These are phyloP conservation scores for Dynastes tityus DNA, from an alignment of 2,888 invertebrate species.

Conservation along the genomic window DNA sequence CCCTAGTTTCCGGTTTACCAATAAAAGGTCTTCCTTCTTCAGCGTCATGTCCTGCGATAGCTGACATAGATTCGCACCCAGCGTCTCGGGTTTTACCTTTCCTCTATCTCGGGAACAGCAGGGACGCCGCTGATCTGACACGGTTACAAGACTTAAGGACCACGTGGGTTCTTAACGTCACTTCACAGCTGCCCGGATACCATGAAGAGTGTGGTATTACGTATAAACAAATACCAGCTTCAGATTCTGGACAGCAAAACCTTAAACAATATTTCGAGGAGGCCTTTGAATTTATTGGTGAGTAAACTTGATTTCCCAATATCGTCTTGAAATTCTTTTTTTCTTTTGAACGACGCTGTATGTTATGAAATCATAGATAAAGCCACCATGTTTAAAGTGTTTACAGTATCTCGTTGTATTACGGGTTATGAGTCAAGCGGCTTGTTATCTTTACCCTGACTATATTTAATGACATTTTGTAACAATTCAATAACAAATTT, in stretches of 20 bases:
- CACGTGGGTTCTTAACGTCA: constrained; percentile 86
- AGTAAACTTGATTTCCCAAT: constrained; percentile 63
- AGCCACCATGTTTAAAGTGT: neutral
- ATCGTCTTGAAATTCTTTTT: neutral
- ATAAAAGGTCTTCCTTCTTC: constrained; percentile 65
- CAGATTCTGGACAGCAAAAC: constrained; percentile 89
- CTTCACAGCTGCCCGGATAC: constrained; percentile 82
- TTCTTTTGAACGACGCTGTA: neutral
- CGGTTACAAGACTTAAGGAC: constrained; percentile 79
- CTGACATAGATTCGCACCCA: constrained; percentile 83
- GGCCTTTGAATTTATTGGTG: constrained; percentile 89
- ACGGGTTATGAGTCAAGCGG: constrained; percentile 27
- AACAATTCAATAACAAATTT: constrained; percentile 32
- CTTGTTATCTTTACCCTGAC: constrained; percentile 23
- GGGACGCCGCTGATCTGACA: constrained; percentile 83
- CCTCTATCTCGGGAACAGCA: constrained; percentile 87
- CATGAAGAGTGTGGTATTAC: constrained; percentile 79
- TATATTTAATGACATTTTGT: constrained; percentile 27
- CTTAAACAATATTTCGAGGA: constrained; percentile 91
- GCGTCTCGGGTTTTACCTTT: constrained; percentile 86
- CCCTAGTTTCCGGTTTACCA: constrained; percentile 74
- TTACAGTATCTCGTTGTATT: constrained; percentile 5
- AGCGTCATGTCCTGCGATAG: constrained; percentile 73
- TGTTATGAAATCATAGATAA: constrained; percentile 17
- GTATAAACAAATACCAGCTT: constrained; percentile 86